Evolutionary conservation across 92 coral and sea anemone species (phyloP).

Genomic region (Isaurus tuberculatus): DNA sequence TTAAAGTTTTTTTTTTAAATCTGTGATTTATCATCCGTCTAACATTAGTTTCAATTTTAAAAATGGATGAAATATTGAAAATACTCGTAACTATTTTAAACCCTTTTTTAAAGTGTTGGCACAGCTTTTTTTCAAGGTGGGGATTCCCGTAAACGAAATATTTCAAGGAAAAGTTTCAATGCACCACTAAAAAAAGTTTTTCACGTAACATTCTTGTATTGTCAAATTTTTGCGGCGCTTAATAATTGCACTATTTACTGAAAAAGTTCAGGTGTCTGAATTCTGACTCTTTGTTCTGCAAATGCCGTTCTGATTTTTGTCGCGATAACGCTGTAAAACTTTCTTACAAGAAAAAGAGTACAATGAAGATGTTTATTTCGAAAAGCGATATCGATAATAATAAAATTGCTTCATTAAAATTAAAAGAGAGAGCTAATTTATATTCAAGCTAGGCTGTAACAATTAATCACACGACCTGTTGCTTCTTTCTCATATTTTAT

Average conservation of each 20-base stretch:
- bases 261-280: constrained; percentile 2
- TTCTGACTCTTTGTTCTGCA: neutral
- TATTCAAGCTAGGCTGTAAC: neutral
- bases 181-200: neutral
- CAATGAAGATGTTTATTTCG: neutral
- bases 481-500: neutral
- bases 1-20: neutral
- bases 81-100: constrained; percentile 23
- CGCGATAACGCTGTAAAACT: neutral
- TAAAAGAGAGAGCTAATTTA: constrained; percentile 19
- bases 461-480: neutral
- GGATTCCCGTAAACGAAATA: constrained; percentile 6
- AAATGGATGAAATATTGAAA: constrained; percentile 10
- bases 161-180: no score
- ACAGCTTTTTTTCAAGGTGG: constrained; percentile 5
- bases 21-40: neutral
- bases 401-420: neutral
- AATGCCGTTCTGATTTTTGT: neutral
- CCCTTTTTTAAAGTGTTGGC: neutral
- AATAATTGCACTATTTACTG: neutral
- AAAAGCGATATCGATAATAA: neutral
- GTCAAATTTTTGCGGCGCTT: constrained; percentile 9
- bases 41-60: constrained; percentile 11
- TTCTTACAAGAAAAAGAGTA: neutral
- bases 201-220: neutral